Evolutionary conservation across 2,797 vertebrate genomes (phyloP).

Genomic region (Octomys mimax): DNA sequence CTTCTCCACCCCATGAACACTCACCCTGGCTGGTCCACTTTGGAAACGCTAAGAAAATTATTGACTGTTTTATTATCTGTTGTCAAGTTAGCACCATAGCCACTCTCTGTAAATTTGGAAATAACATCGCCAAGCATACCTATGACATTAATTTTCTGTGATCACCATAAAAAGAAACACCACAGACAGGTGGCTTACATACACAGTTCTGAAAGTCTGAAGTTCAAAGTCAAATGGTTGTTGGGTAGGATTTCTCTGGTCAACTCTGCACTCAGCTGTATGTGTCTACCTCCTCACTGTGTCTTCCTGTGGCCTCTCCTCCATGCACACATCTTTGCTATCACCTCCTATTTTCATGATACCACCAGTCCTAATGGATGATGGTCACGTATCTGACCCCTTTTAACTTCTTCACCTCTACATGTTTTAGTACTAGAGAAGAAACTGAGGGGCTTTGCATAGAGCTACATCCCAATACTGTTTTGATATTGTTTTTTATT

Average conservation of each 20-base stretch:
- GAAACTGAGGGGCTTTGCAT: neutral
- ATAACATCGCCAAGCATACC: neutral
- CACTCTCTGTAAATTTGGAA: neutral
- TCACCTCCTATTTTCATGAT: neutral
- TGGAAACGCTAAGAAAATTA: neutral
- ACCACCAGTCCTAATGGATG: neutral
- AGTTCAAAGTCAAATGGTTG: neutral
- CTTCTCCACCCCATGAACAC: too few species aligned
- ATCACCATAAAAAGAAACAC: neutral
- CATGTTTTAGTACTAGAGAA: neutral
- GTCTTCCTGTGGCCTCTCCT: neutral
- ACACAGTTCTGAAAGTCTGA: neutral
- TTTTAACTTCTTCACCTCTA: neutral
- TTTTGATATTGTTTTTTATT: neutral
- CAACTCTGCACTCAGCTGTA: neutral
- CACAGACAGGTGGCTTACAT: neutral
- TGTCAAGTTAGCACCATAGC: neutral
- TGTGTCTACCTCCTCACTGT: neutral
- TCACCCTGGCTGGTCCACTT: neutral
- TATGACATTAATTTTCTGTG: neutral
- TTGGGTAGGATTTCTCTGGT: neutral
- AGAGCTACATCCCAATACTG: neutral
- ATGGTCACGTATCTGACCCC: neutral
- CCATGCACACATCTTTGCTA: neutral
- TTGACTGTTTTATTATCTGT: neutral